phyloP scores from a whole-genome alignment of 2,113 vertebrate species.

The Oreochromis tanganicae region DNA sequence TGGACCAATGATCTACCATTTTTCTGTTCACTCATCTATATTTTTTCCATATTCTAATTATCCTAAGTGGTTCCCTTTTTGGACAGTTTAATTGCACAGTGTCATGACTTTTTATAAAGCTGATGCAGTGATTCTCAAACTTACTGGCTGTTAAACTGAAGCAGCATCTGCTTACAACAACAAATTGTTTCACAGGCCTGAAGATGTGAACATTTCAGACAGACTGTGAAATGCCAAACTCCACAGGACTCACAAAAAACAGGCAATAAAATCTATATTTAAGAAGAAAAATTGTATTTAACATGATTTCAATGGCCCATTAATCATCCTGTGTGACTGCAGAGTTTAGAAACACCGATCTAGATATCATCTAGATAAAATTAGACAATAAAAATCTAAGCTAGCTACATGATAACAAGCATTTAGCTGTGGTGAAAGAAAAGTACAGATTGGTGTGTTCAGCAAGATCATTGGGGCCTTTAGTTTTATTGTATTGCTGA shows the following conservation, averaged over 20 bases:
- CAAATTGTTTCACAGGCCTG: background rate
- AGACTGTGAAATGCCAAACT: background rate
- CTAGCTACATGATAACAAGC: background rate
- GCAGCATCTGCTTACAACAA: background rate
- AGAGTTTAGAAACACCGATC: background rate
- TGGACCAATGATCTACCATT: background rate
- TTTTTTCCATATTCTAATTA: background rate
- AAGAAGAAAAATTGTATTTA: background rate
- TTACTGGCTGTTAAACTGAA: background rate
- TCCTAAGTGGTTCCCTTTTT: background rate
- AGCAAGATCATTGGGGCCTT: background rate
- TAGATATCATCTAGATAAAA: background rate
- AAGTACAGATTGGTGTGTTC: background rate
- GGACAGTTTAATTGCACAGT: background rate
- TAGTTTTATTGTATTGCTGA: background rate
- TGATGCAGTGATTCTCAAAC: background rate
- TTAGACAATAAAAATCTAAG: background rate
- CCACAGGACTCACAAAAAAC: background rate
- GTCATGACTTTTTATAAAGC: background rate
- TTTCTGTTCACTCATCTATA: background rate
- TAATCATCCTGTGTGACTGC: background rate
- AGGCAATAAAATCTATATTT: background rate
- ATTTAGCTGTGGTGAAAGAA: background rate
- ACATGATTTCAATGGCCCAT: background rate
- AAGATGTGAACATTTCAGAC: background rate